Percentiles rank a stretch among this genome's conserved stretches.
phyloP scores from a whole-genome alignment of 2,888 invertebrate genomes.

The Dendrolimus pini region DNA sequence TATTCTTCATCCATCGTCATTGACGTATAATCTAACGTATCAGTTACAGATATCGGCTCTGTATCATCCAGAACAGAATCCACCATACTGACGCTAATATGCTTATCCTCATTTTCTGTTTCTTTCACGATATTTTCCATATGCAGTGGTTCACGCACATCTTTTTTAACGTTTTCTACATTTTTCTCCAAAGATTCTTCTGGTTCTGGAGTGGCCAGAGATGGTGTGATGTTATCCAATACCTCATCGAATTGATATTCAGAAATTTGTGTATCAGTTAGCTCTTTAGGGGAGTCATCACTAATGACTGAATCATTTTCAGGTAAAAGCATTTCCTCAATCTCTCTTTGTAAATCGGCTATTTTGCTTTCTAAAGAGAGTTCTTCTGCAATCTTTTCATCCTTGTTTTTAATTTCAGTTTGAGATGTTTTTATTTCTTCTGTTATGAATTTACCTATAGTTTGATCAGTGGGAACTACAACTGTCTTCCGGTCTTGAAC shows the following conservation, averaged over 20 bases:
- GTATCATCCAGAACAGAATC: constrained; percentile 42
- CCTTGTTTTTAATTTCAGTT: constrained; percentile 11
- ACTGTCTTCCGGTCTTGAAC: neutral
- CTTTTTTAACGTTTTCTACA: constrained; percentile 9
- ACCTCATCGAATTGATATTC: constrained; percentile 50
- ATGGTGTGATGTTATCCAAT: constrained; percentile 46
- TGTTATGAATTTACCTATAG: constrained; percentile 14
- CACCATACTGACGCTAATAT: constrained; percentile 45
- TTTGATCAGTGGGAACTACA: neutral
- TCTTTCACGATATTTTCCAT: constrained; percentile 11
- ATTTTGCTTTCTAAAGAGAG: constrained; percentile 65
- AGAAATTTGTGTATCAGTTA: constrained; percentile 40
- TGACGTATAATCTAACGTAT: constrained; percentile 28
- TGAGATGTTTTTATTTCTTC: constrained; percentile 24
- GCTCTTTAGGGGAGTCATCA: constrained; percentile 50
- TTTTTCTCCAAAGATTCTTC: constrained; percentile 26
- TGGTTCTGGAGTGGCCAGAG: constrained; percentile 51
- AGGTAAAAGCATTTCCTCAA: constrained; percentile 65
- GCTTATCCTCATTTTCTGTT: constrained; percentile 33
- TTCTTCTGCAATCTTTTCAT: constrained; percentile 46
- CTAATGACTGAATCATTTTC: constrained; percentile 59
- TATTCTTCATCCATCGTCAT: constrained; percentile 28
- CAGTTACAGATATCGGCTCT: constrained; percentile 28
- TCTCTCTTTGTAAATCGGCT: constrained; percentile 68
- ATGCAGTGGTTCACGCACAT: constrained; percentile 10